Evolutionary conservation across 1,140 invertebrate species (phyloP), one percentile per base, ranked within the genome.

Genomic region (Drosophila chauvacae): DNA sequence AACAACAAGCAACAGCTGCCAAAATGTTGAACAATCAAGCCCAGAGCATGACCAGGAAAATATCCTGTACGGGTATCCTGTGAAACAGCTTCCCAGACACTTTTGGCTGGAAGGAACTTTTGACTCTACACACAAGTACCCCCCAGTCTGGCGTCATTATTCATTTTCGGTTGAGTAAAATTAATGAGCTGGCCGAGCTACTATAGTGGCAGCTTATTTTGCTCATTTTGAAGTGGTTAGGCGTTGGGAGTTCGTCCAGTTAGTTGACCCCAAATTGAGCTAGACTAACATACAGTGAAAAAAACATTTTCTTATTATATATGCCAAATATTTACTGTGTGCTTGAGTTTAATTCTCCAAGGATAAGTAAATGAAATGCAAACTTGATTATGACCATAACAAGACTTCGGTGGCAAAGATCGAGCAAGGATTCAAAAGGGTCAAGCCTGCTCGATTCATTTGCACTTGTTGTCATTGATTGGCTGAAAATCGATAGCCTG

Each of bases 1-100:
- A 45, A 71, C 55, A 60, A 73, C 70, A 51, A 60, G 57, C 74
- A 77, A 77, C 73, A 77, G 74, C 74, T 77, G 74, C 60, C 56
- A 77, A 72, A 66, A 73, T 73, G 45, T 16, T 47, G 58, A 73
- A 73, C 37, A 72, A 72, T 73, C 70, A 60, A 23, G 66, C 23
- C 51, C 65, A 23, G 69, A 70, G 41, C 37, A 23, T 45, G 39
- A 23, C 39, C 55, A 50, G 37, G 26, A 39, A 59, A 73, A 60
- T 72, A 50, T 73, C 70, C 53, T 56, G 53, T 26, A 39, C 53
- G 9, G 39, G 14, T 26, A 56, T 56, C 53, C 55, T 72, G 37
- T 30, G 55, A 72, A 72, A 73, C 30, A 51, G 53, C 45, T 73
- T 44, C 20, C 44, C 66, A 59, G 45, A 60, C 66, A 72, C 69